phyloP scores from a whole-genome alignment of 2,888 invertebrate genomes.

The Eupeodes latifasciatus region DNA sequence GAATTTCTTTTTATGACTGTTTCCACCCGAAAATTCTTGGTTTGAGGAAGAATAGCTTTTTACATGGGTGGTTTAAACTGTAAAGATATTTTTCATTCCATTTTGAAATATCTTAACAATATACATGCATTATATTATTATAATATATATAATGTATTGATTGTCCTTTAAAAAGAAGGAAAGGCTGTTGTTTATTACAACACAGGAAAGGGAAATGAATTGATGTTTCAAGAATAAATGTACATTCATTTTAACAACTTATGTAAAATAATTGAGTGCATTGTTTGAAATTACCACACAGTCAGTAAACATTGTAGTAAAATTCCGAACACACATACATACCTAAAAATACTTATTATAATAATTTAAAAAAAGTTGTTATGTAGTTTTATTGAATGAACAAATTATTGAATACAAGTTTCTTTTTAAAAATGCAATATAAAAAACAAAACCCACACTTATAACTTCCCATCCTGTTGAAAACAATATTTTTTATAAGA shows the following conservation, averaged over 20 bases:
- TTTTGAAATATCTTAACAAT: conserved; percentile 10
- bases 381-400: no score
- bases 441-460: no score
- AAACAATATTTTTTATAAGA: no score
- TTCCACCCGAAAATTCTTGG: conserved; percentile 2
- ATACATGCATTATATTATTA: not conserved
- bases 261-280: not conserved
- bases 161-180: not conserved
- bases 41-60: not conserved
- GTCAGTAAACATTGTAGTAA: no score
- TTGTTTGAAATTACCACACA: not conserved
- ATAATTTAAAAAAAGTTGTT: no score
- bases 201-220: conserved; percentile 3
- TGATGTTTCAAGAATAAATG: conserved; percentile 6
- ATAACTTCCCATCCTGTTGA: no score
- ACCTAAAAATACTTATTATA: no score
- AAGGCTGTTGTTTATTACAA: not conserved
- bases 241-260: not conserved
- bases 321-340: no score
- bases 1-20: not conserved
- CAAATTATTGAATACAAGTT: no score
- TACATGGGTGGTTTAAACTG: conserved; percentile 7
- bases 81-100: conserved; percentile 2
- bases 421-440: no score
- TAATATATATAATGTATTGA: conserved; percentile 4